Evolutionary conservation across 2,797 vertebrate genomes (phyloP).

Genomic region (Anguilla anguilla): DNA sequence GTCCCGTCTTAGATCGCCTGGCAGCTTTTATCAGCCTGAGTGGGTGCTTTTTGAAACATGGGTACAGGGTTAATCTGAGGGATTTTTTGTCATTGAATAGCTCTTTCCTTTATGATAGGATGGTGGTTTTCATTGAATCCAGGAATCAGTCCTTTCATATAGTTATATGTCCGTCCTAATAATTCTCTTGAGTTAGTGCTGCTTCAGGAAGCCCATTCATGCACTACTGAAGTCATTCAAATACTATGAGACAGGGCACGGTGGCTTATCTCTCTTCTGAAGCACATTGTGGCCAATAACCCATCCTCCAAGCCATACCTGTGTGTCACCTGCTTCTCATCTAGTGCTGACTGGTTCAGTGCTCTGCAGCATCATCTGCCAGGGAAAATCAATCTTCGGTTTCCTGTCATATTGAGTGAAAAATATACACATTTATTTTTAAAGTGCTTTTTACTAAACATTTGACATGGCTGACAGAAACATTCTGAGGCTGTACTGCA

Average conservation of each 20-base stretch:
- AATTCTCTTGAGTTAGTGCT: background rate
- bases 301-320: background rate
- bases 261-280: background rate
- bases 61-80: background rate
- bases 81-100: background rate
- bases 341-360: background rate
- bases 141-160: background rate
- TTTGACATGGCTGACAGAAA: background rate
- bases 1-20: background rate
- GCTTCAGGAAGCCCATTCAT: background rate
- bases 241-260: background rate
- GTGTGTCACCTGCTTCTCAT: background rate
- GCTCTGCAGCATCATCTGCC: background rate
- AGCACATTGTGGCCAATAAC: too few relatives aligned
- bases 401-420: background rate
- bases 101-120: background rate
- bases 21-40: background rate
- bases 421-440: background rate
- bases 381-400: background rate
- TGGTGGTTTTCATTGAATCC: background rate
- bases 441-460: background rate
- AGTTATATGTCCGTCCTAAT: background rate
- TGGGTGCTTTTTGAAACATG: background rate
- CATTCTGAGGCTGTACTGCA: background rate
- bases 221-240: background rate